Conservation (phyloP, 2,113 vertebrate species). For the Dasyornis broadbenti region DNA sequence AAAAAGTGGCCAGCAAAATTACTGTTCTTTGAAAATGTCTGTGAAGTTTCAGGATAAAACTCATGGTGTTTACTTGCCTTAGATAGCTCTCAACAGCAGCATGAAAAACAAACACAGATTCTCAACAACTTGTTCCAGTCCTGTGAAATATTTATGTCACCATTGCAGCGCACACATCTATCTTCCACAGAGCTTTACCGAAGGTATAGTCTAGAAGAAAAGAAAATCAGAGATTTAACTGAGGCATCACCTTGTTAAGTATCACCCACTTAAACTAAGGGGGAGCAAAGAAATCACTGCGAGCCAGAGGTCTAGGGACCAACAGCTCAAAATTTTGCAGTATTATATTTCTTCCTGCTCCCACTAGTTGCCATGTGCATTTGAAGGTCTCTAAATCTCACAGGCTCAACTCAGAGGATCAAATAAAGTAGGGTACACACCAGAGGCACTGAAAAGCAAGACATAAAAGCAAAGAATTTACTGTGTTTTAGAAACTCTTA, state of each 20-base stretch:
- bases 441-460: not conserved
- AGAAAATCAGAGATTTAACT: conserved; percentile 32
- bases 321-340: not conserved
- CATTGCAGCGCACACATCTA: conserved; percentile 72
- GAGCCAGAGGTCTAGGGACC: not conserved
- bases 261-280: not conserved
- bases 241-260: not conserved
- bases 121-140: conserved; percentile 51
- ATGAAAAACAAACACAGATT: conserved; percentile 49
- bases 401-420: not conserved
- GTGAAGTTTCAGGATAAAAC: conserved; percentile 79
- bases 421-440: not conserved
- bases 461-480: not conserved
- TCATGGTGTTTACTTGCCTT: conserved; percentile 68
- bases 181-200: conserved; percentile 52
- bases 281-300: not conserved
- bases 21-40: conserved; percentile 80
- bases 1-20: conserved; percentile 78
- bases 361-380: not conserved
- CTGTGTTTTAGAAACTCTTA: not conserved
- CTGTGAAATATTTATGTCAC: conserved; percentile 75
- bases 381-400: not conserved
- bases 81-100: conserved; percentile 44
- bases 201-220: conserved; percentile 61
- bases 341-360: not conserved